Base-by-base conservation (phyloP, 92 coral and sea anemone species). In the Pocillopora meandrina region DNA sequence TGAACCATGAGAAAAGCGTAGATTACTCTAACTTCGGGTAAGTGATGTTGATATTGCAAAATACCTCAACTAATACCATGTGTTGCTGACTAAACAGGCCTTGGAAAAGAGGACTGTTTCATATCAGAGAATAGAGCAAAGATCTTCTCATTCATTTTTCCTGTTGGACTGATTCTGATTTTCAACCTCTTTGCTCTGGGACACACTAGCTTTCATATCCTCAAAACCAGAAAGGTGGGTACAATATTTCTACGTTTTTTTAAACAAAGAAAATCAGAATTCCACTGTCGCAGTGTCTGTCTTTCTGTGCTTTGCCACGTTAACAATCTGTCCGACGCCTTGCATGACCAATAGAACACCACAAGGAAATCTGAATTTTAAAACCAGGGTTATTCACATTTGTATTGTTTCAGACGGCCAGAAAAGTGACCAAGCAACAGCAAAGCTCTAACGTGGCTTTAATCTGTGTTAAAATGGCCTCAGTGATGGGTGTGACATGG, bases 401-500 rank as follows among this genome's bases (percentile, higher is more conserved):
- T 65, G 15, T 10, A 8, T 4, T 61, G 17, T 73, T 79, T 56
- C 21, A 90, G 93, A 77, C 47, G 78, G 73, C 88, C 4, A 23
- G 52, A 12, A 61, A 76, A 56, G 84, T 72, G 21, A 77, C 90
- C 73, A 83, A 74, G 75, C 91, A 87, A 61, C 90, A 71, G 3
- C 91, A 56, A 2, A 59, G 83, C 63, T 76, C 91, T 47, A 75
- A 87, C 31, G 76, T 89, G 26, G 86, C 91, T 55, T 42, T 87
- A 61, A 90, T 93, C 16, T 93, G 92, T 71, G 82, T 91, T 55
- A 93, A 91, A 70, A 84, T 93, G 88, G 88, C 97, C 31, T 86
- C 97, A 56, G 91, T 87, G 10, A 89, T 93, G 91, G 97, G 97
- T 21, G 83, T 93, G 82, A 86, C 97, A 34, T 93, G 97, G 94